Conservation (phyloP, 2,797 vertebrate genomes). For the Okamejei kenojei region DNA sequence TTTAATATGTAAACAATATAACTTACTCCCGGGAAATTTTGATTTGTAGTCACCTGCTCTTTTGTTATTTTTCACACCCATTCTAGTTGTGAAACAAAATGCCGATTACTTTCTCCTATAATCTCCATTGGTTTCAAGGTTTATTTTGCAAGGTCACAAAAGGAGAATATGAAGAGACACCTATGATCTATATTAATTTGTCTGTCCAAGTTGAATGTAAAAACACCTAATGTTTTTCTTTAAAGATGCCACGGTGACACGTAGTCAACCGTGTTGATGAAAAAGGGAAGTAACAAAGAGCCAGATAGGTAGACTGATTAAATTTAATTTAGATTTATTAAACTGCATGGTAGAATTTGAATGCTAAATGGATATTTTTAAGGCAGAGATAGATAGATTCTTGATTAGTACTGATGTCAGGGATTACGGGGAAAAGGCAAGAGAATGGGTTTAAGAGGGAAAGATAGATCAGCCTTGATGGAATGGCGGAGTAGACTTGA, state of each 20-base stretch:
- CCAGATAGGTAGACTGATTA: neutral
- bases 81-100: neutral
- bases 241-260: too few species aligned
- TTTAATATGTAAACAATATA: neutral
- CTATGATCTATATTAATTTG: neutral
- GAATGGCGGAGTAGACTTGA: too few species aligned
- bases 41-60: neutral
- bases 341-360: neutral
- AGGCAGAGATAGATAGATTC: too few species aligned
- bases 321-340: neutral
- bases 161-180: too few species aligned
- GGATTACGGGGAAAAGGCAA: too few species aligned
- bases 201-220: neutral
- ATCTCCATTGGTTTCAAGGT: neutral
- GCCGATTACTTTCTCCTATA: neutral
- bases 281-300: neutral
- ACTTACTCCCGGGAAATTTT: neutral
- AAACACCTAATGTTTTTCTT: neutral
- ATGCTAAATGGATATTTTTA: too few species aligned
- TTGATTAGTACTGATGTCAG: too few species aligned
- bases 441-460: too few species aligned
- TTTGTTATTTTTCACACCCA: neutral
- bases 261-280: neutral
- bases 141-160: neutral
- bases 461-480: too few species aligned